Base-by-base conservation (phyloP, 2,113 vertebrate species). In the Platysternon megacephalum region DNA sequence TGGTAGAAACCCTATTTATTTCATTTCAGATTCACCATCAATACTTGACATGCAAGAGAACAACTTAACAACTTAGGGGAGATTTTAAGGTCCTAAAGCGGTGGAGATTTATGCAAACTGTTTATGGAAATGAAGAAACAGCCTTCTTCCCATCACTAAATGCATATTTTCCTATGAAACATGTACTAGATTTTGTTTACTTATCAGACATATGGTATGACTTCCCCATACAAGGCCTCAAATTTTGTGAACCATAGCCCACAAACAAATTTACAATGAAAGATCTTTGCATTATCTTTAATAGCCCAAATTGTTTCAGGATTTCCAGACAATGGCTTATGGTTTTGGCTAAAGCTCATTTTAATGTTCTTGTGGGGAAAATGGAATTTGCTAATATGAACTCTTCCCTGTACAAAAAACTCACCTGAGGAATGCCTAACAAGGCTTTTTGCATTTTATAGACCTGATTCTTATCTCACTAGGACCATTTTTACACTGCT, bases 51-150 rank as follows among this genome's bases (percentile, higher is more conserved):
- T 92, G 76, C 16, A 94, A 97, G 32, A 65, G 56, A 93, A 94
- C 89, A 96, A 94, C 61, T 48, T 87, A 80, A 13, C 78, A 93
- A 87, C 48, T 85, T 72, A 91, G 61, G 82, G 81, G 76, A 90
- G 81, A 94, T 95, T 96, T 98, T 95, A 96, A 94, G 91, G 35
- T 94, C 52, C 11, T 94, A 68, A 94, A 90, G 55, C 85, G 97
- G 86, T 86, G 68, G 56, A 96, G 46, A 94, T 93, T 91, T 96
- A 93, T 95, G 83, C 48, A 95, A 94, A 96, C 11, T 82, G 2
- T 79, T 94, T 94, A 96, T 88, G 53, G 82, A 97, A 97, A 97
- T 68, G 12, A 12, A 56, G 42, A 55, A 84, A 96, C 68, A 22
- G 80, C 4, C 56, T 89, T 92, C 56, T 61, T 91, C 87, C 89